A percentile compares a stretch with the other conserved stretches of the same genome.
Evolutionary conservation across 1,140 invertebrate species (phyloP).

Genomic region (Drosophila aff.): DNA sequence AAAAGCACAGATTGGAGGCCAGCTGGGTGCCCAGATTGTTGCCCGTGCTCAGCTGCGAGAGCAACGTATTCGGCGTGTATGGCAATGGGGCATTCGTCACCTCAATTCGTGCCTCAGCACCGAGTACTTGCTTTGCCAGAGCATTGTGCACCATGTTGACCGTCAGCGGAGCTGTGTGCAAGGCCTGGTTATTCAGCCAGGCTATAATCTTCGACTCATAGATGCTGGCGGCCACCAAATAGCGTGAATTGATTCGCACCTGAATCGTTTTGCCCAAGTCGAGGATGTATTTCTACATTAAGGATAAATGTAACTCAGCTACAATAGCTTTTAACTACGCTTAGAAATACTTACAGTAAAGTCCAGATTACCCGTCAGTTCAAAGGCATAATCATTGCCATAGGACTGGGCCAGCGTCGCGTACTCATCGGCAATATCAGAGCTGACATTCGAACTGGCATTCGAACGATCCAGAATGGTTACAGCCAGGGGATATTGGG

Average conservation of each 20-base stretch:
- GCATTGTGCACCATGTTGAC: slow-evolving; percentile 88
- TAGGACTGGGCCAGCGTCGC: slow-evolving; percentile 46
- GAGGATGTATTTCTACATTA: slow-evolving; percentile 55
- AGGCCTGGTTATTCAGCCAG: slow-evolving; percentile 89
- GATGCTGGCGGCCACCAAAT: slow-evolving; percentile 84
- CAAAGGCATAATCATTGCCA: slow-evolving; percentile 35
- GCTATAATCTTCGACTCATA: slow-evolving; percentile 84
- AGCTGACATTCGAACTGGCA: not conserved
- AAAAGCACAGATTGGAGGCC: slow-evolving; percentile 88
- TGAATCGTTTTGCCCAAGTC: slow-evolving; percentile 54
- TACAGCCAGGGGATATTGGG: slow-evolving; percentile 59
- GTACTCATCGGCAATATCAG: slow-evolving; percentile 46
- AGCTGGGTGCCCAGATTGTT: slow-evolving; percentile 88
- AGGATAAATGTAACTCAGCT: not conserved
- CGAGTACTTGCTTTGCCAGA: slow-evolving; percentile 84
- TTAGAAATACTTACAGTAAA: slow-evolving; percentile 3
- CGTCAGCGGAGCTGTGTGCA: slow-evolving; percentile 89
- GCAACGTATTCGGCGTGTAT: slow-evolving; percentile 69
- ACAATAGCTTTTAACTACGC: not conserved
- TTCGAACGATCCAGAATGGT: slow-evolving; percentile 59
- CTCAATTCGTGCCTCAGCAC: slow-evolving; percentile 84
- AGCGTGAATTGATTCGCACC: slow-evolving; percentile 64
- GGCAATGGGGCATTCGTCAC: slow-evolving; percentile 90
- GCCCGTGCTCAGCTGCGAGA: slow-evolving; percentile 85
- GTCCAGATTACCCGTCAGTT: slow-evolving; percentile 9